A percentile compares a stretch with the other conserved stretches of the same genome.
Evolutionary conservation across 2,888 invertebrate species (phyloP).

Genomic region (Tyria jacobaeae): DNA sequence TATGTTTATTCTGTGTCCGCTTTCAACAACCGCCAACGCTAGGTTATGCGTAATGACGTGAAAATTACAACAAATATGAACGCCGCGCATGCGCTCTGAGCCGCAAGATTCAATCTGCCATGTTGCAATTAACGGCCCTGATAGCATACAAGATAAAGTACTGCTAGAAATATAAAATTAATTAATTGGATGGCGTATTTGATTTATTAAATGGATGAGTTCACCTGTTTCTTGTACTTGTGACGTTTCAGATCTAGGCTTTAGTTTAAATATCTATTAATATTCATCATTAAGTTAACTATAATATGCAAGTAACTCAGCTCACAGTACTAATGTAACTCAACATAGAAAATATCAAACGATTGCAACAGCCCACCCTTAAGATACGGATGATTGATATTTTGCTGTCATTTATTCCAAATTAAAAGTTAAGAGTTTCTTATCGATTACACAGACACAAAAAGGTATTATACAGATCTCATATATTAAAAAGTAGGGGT

Average conservation of each 20-base stretch:
- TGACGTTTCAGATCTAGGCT: not conserved
- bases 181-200: constrained; percentile 34
- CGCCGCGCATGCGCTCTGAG: constrained; percentile 52
- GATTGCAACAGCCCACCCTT: not conserved
- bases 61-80: constrained; percentile 78
- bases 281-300: not conserved
- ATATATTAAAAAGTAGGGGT: too few relatives aligned
- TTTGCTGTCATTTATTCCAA: not conserved
- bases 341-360: not conserved
- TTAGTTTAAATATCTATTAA: not conserved
- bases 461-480: too few relatives aligned
- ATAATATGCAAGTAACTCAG: not conserved
- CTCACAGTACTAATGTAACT: not conserved
- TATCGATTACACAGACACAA: too few relatives aligned
- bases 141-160: constrained; percentile 45
- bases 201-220: constrained; percentile 15
- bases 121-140: constrained; percentile 59
- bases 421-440: too few relatives aligned
- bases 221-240: constrained; percentile 6
- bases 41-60: constrained; percentile 76
- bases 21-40: constrained; percentile 70
- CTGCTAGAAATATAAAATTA: constrained; percentile 37
- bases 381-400: not conserved
- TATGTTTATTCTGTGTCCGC: constrained; percentile 66
- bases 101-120: constrained; percentile 72